phyloP scores from a whole-genome alignment of 2,888 invertebrate species.

The Troglohyphantes excavatus region DNA sequence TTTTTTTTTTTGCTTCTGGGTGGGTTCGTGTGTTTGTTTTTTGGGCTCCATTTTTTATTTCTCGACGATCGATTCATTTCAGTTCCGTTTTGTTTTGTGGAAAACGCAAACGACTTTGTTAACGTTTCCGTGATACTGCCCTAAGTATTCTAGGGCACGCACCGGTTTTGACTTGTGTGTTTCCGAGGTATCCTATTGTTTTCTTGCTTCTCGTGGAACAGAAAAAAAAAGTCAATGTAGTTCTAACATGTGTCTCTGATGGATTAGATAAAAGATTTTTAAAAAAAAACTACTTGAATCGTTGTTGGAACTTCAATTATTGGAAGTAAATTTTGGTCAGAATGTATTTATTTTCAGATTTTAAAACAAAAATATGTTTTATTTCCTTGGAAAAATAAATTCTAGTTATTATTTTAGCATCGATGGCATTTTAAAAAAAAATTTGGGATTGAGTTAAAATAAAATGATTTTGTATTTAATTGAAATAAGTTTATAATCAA shows the following conservation, averaged over 20 bases:
- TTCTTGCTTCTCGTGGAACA: not conserved
- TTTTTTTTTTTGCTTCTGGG: not conserved
- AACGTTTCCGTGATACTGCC: constrained; percentile 19
- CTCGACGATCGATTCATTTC: constrained; percentile 14
- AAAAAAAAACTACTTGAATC: not conserved
- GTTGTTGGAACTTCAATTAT: not conserved
- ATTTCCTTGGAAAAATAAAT: too few relatives aligned
- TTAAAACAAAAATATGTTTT: too few relatives aligned
- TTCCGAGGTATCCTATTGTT: not conserved
- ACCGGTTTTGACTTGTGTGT: not conserved
- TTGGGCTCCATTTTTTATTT: not conserved
- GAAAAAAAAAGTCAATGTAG: not conserved
- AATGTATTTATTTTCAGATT: too few relatives aligned
- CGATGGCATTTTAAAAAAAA: too few relatives aligned
- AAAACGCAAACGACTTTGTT: constrained; percentile 23
- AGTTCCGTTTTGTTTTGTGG: not conserved
- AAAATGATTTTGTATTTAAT: too few relatives aligned
- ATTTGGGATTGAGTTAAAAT: too few relatives aligned
- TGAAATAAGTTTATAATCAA: too few relatives aligned
- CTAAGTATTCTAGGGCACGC: not conserved
- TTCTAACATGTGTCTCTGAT: not conserved
- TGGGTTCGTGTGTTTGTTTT: not conserved
- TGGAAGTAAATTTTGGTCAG: not conserved
- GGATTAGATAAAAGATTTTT: not conserved
- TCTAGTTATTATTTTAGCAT: too few relatives aligned